Base-by-base conservation (phyloP, 2,113 vertebrate species). In the Podarcis cretensis region DNA sequence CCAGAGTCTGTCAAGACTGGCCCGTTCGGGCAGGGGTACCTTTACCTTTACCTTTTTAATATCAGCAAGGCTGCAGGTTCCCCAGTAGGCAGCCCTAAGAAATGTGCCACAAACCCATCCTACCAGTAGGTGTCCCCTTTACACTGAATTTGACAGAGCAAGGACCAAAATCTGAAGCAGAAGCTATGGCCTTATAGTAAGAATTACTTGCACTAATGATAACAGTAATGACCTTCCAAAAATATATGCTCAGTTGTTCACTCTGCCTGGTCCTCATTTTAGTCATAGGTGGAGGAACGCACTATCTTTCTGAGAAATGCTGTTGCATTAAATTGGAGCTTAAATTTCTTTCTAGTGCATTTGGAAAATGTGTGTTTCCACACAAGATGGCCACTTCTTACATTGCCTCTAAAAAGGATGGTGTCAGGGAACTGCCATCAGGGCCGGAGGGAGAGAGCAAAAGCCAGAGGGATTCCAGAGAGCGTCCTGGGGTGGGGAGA, bases 41-140 rank as follows among this genome's bases (percentile, higher is more conserved):
- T n/a, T n/a, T n/a, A n/a, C n/a, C n/a, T n/a, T n/a, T n/a, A n/a
- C n/a, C n/a, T n/a, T n/a, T n/a, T n/a, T n/a, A 14, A 20, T 18
- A 63, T 63, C 59, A 18, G 1, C 14, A 63, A 18, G 59, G 59
- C 59, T 20, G 18, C 13, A 63, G 59, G 59, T 63, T 63, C 59
- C 59, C 59, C 16, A 63, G 14, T 14, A 27, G 54, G 71, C n/a
- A 59, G 43, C 16, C 16, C 16, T 35, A 12, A 10, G 80, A 73
- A 75, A 43, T 5, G 21, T 35, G 16, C 37, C 83, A 6, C 5
- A 84, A 20, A 86, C 30, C 25, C 14, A 13, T 43, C 30, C n/a
- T 32, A 37, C 92, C 94, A 59, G 89, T 18, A 95, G 95, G 88
- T 95, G 95, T 89, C 95, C 35, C 81, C 79, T 85, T 78, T 54